Evolutionary conservation across 2,113 vertebrate species (phyloP), one percentile per base, ranked within the genome.

Genomic region (Rissa tridactyla): DNA sequence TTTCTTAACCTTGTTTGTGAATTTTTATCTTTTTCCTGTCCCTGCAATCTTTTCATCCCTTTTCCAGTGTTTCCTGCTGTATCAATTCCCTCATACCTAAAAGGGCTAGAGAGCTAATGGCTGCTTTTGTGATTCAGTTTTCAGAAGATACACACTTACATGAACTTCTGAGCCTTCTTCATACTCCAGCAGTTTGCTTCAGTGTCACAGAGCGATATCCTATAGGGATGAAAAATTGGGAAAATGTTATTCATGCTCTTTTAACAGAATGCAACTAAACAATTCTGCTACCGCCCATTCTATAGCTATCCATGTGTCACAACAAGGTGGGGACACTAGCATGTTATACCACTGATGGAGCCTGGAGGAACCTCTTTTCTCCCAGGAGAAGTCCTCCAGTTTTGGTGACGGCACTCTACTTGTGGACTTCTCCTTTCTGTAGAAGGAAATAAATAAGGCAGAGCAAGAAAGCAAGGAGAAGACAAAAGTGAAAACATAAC

Each of bases 121-220:
- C 11, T 44, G 66, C 34, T 77, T 80, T 42, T 46, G n/a, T 22
- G 64, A 54, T 1, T 47, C 57, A 16, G 34, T 3, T 64, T 42
- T 34, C 15, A 13, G 47, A 69, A 69, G 27, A 36, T 2, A n/a
- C n/a, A 85, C 73, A 79, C 95, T 92, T 64, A 92, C 84, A 20
- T 34, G 88, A 86, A 94, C 61, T 86, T 64, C 75, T 80, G 95
- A 94, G 82, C 42, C 75, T 17, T 49, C 88, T 79, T 92, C 92
- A 86, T 82, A 22, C 46, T 88, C 82, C 21, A 46, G 42, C 29
- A 55, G 73, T 5, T 30, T 47, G 16, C 61, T 84, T 70, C 76
- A 82, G 44, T 3, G 34, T 79, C 81, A 71, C 30, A 36, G 61
- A 80, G 64, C 1, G 2, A 77, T 7, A 51, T 71, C 83, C 91